Evolutionary conservation across 2,797 vertebrate genomes (phyloP).

Genomic region (Schizopygopsis malacanthus): DNA sequence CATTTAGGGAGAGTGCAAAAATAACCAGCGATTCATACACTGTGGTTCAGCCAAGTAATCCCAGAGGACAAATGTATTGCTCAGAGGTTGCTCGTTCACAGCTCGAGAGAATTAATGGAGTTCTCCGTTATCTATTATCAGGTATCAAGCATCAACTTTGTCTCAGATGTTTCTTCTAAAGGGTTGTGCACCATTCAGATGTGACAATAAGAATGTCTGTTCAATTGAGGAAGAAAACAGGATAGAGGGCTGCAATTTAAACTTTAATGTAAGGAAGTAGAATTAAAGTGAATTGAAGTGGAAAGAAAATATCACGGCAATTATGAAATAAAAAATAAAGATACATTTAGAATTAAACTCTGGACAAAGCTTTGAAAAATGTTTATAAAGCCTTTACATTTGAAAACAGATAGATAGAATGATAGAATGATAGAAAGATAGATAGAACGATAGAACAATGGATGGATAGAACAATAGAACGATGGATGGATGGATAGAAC

Average conservation of each 20-base stretch:
- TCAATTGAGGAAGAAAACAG: not conserved
- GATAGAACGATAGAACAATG: fast-evolving
- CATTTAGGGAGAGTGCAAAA: constrained; percentile 46
- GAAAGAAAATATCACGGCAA: not conserved
- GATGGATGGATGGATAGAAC: not conserved
- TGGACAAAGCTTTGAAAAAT: no score
- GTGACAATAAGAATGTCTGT: not conserved
- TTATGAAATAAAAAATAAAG: no score
- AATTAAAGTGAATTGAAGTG: not conserved
- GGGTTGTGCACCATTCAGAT: not conserved
- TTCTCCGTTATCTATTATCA: constrained; percentile 7
- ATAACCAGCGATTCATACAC: constrained; percentile 15
- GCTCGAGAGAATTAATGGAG: constrained; percentile 14
- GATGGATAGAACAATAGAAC: not conserved
- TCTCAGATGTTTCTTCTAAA: not conserved
- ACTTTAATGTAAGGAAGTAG: not conserved
- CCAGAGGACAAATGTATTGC: constrained; percentile 24
- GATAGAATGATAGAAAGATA: not conserved
- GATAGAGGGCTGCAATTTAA: not conserved
- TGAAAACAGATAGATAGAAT: not conserved
- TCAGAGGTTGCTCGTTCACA: constrained; percentile 1
- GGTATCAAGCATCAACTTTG: constrained; percentile 1
- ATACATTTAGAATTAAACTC: no score
- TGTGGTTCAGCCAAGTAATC: constrained; percentile 6
- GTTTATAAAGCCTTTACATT: no score